A percentile compares a stretch with the other conserved stretches of the same genome.
phyloP scores from a whole-genome alignment of 2,113 vertebrate genomes.

The Furnarius figulus region DNA sequence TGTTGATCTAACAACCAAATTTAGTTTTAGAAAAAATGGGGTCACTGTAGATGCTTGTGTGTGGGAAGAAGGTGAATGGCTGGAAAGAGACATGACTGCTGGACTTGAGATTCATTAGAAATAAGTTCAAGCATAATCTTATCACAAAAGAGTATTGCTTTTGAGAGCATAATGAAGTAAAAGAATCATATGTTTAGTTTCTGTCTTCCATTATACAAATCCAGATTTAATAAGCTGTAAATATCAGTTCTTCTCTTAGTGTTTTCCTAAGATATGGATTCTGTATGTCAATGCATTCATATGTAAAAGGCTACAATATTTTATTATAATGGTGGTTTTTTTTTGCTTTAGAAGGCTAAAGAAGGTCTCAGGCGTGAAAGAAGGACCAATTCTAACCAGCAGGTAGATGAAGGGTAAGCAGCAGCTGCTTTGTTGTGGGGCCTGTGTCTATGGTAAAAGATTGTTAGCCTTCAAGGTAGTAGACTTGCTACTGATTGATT shows the following conservation, averaged over 20 bases:
- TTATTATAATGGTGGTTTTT: not conserved
- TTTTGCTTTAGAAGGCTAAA: not conserved
- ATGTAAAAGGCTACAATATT: not conserved
- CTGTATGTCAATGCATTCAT: not conserved
- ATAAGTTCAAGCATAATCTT: not conserved
- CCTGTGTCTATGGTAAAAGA: rapidly evolving
- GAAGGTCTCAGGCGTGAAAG: not conserved
- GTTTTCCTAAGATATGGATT: not conserved
- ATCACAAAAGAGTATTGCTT: not conserved
- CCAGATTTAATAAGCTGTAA: not conserved
- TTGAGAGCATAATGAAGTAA: not conserved
- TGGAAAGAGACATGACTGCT: not conserved
- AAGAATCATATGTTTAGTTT: not conserved
- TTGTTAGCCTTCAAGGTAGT: not conserved
- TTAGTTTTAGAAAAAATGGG: not conserved
- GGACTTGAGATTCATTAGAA: not conserved
- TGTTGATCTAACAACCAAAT: not conserved
- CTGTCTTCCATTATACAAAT: not conserved
- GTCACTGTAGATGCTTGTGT: not conserved
- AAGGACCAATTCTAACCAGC: not conserved
- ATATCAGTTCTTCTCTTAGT: not conserved
- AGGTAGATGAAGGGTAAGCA: not conserved
- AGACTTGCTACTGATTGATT: not conserved
- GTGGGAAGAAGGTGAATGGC: not conserved
- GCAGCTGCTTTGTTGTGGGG: not conserved